Evolutionary conservation across 2,888 invertebrate genomes (phyloP), one percentile per base, ranked within the genome.

Genomic region (Bedellia somnulentella): DNA sequence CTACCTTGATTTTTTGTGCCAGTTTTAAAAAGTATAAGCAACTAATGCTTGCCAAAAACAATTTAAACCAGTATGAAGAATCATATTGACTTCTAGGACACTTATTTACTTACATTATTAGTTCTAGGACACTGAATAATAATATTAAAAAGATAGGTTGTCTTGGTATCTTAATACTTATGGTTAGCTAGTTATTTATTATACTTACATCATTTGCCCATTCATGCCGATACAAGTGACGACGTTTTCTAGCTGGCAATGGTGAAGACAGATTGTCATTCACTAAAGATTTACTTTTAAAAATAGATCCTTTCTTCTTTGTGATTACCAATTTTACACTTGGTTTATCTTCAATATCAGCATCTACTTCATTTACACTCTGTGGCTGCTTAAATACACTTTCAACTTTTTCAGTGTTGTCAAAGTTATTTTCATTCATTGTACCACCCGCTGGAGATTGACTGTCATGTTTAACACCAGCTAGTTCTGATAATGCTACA

Each of bases 251-350:
- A 32, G 83, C 83, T 12, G 79, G 79, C 36, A 76, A 43, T 6
- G 80, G 73, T 31, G 71, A 71, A 14, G 70, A 15, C 5, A 15
- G 61, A 44, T 82, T 83, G 40, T 83, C 82, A 40, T 82, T 78
- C 10, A 84, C 81, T 39, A 85, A 60, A 9, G 85, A 85, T 34
- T 92, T 83, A 49, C 90, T 90, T 52, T 93, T 93, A 52, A 93
- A 93, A 55, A 93, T 92, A 46, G 91, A 91, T 27, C 91, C 91
- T 52, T 93, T 92, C 57, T 90, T 92, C 54, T 86, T 87, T 2
- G 85, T 85, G 38, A 87, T 86, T 11, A 86, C 83, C 38, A 87
- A 55, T 48, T 87, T 87, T 12, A 84, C 85, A 52, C 81, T 64
- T 27, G 79, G 76, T 38, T 78, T 75, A 22, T 79, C 78, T 18